phyloP scores from a whole-genome alignment of 2,888 invertebrate species.

The Mythimna pallens region DNA sequence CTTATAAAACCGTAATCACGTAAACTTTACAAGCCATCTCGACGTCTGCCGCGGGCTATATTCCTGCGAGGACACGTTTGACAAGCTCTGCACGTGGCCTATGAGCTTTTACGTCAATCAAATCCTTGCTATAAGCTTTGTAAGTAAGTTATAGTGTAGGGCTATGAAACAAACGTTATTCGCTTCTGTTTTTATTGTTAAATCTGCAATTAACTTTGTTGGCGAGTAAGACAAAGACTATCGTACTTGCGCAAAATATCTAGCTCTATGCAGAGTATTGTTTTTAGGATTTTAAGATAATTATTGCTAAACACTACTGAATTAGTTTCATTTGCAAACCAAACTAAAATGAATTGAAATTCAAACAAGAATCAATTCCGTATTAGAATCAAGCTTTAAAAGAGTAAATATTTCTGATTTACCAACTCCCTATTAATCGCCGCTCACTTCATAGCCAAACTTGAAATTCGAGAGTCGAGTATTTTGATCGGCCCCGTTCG shows the following conservation, averaged over 20 bases:
- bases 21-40: constrained; percentile 35
- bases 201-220: background rate
- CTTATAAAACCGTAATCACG: constrained; percentile 15
- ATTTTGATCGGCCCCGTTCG: constrained; percentile 65
- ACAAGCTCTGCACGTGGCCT: constrained; percentile 69
- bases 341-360: background rate
- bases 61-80: constrained; percentile 61
- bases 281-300: background rate
- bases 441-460: constrained; percentile 29
- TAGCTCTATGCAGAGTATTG: background rate
- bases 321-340: background rate
- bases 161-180: constrained; percentile 31
- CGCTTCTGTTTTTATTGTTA: background rate
- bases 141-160: constrained; percentile 52
- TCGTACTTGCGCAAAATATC: background rate
- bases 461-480: constrained; percentile 49
- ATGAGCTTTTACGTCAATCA: constrained; percentile 73
- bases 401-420: background rate
- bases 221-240: background rate
- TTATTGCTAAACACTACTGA: background rate
- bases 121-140: constrained; percentile 66
- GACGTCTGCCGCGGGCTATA: constrained; percentile 25
- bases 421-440: background rate
- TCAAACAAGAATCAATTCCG: background rate
- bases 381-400: background rate